Percentiles rank a stretch among this genome's conserved stretches.
phyloP scores from a whole-genome alignment of 2,888 invertebrate species.

The Lycocerus yunnanus region DNA sequence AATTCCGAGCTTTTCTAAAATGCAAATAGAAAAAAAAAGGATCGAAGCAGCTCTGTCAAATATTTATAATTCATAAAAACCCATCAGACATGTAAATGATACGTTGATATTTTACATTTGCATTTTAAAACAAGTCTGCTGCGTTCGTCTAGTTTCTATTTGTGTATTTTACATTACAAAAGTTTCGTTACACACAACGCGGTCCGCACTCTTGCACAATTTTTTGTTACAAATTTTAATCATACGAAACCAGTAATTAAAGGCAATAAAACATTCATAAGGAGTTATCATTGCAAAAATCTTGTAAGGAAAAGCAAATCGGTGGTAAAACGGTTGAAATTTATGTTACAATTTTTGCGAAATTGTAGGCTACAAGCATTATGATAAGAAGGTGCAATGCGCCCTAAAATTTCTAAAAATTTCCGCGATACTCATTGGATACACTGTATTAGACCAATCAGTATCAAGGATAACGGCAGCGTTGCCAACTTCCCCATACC shows the following conservation, averaged over 20 bases:
- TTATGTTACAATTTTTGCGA: neutral
- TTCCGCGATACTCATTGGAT: neutral
- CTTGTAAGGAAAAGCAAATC: neutral
- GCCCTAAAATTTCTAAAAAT: neutral
- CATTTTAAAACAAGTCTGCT: conserved; percentile 5
- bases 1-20: neutral
- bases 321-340: neutral
- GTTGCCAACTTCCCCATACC: too few relatives aligned
- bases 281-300: neutral
- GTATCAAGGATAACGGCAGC: neutral
- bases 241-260: conserved; percentile 2
- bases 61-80: neutral
- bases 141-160: neutral
- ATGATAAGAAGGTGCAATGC: neutral
- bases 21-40: neutral
- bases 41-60: neutral
- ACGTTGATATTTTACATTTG: conserved; percentile 6
- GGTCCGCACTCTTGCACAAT: neutral
- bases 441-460: neutral
- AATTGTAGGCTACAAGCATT: neutral
- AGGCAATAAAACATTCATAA: conserved; percentile 5
- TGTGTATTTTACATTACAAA: neutral
- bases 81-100: conserved; percentile 19
- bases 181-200: neutral
- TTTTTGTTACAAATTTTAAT: neutral